Evolutionary conservation across 2,797 vertebrate genomes (phyloP), one percentile per base, ranked within the genome.

Genomic region (Arremon brunneinucha): DNA sequence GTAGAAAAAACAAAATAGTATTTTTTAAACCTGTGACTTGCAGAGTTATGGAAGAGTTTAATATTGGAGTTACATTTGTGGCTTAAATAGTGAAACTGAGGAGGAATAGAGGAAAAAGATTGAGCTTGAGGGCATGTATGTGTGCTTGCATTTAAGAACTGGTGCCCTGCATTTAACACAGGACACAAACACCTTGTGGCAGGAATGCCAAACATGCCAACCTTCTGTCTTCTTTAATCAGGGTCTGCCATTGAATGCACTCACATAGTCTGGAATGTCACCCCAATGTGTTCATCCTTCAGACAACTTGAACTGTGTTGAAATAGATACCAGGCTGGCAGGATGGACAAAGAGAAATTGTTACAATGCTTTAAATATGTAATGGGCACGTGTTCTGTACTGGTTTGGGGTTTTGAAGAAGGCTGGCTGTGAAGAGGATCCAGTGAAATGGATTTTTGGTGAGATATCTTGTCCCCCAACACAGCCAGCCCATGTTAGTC

Each of bases 231-330:
- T 41, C 46, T 76, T 41, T 8, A 53, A 14, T 69, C 16, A 22
- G 37, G 30, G 11, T 60, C 14, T 76, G 65, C 28, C 64, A n/a
- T 1, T 50, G n/a, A 52, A 34, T 24, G 43, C 34, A 12, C 28
- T 69, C 15, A 47, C 3, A 0, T 2, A 49, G 62, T 8, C 12
- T 18, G 11, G 5, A n/a, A 18, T 11, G n/a, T 26, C 4, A 2
- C 69, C 0, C 0, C 30, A 26, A n/a, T 4, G 4, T 18, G 18
- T 47, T 55, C 8, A 16, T 62, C 44, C 44, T 83, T 70, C 62
- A 59, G 46, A 32, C 32, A 56, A 41, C 26, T 22, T 69, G 28
- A 79, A 50, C 19, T 49, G 9, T 14, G 24, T 59, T 47, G 64
- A 63, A 92, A 59, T 7, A 69, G 49, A 30, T 14, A 52, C 11